Base-by-base conservation (phyloP, 2,888 invertebrate species). In the Nemotelus pantherinus region DNA sequence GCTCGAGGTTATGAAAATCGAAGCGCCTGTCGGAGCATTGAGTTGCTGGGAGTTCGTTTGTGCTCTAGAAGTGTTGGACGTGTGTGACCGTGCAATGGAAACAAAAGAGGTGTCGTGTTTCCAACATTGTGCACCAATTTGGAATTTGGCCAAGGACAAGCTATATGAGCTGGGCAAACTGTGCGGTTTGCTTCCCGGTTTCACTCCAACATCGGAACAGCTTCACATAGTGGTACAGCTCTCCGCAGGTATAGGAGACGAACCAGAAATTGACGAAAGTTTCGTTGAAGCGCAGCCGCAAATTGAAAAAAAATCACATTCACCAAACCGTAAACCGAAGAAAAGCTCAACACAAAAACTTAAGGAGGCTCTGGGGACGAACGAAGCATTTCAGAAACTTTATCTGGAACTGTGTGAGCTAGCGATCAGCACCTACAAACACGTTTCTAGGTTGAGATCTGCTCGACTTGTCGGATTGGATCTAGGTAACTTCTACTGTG, bases 401-500 rank as follows among this genome's bases (percentile, higher is more conserved):
- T 98, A 98, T 84, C 87, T 97, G 89, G 98, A 98, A 87, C 87
- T 98, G 78, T 95, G 97, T 0, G 98, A 98, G 85, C 87, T 98
- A 80, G 96, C 98, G 0, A 97, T 98, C 92, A 96, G 97, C 74
- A 98, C 97, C 0, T 98, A 95, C 85, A 98, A 98, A 84, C 97
- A 98, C 88, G 96, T 98, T 80, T 93, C 94, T 1, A 89, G 94
- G 79, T 85, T 91, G 82, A 89, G 92, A 85, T 96, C 94, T 76
- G 97, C 98, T 0, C 91, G 96, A 60, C 89, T 94, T 67, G 95
- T 98, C 77, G 98, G 98, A 0, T 90, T 94, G 57, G 95, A 98
- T 83, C 87, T 98, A 70, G 97, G 98, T 0, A 91, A 93, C 45
- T 97, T 98, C 85, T 98, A 98, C 86, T 92, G 95, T 82, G 93